Percentiles rank a stretch among this genome's conserved stretches.
Evolutionary conservation across 2,113 vertebrate species (phyloP).

Genomic region (Proterorhinus semilunaris): DNA sequence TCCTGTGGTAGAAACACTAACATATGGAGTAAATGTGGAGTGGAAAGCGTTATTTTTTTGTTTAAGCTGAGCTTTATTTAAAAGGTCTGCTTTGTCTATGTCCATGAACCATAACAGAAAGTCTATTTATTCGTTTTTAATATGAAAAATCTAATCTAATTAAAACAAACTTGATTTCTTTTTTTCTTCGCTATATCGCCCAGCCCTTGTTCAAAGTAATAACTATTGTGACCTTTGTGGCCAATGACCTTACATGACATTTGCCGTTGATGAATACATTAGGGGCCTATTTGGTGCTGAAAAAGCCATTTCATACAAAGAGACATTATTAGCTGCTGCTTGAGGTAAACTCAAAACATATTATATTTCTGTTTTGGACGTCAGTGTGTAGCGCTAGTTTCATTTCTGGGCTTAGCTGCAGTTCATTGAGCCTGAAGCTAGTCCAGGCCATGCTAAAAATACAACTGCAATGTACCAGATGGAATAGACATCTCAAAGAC

Average conservation of each 20-base stretch:
- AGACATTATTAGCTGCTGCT: not conserved
- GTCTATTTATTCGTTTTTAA: no score
- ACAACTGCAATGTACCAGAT: slow-evolving; percentile 60
- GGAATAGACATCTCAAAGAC: slow-evolving; percentile 67
- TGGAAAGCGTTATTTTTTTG: no score
- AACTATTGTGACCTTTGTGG: not conserved
- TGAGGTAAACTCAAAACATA: not conserved
- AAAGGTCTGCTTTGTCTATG: no score
- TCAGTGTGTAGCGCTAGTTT: slow-evolving; percentile 20
- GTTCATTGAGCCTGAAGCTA: slow-evolving; percentile 58
- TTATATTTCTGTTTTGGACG: slow-evolving; percentile 18
- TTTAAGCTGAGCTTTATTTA: no score
- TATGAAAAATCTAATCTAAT: no score
- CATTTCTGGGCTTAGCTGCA: slow-evolving; percentile 40
- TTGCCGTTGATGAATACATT: not conserved
- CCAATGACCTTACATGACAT: not conserved
- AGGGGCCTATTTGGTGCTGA: not conserved
- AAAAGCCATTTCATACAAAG: not conserved
- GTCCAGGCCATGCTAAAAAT: slow-evolving; percentile 70
- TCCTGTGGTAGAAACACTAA: no score
- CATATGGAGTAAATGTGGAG: no score
- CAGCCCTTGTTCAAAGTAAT: not conserved
- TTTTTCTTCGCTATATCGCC: no score
- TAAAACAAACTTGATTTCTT: no score
- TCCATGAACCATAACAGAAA: no score